phyloP scores from a whole-genome alignment of 1,140 invertebrate species.

The Himalopsyche phryganea region DNA sequence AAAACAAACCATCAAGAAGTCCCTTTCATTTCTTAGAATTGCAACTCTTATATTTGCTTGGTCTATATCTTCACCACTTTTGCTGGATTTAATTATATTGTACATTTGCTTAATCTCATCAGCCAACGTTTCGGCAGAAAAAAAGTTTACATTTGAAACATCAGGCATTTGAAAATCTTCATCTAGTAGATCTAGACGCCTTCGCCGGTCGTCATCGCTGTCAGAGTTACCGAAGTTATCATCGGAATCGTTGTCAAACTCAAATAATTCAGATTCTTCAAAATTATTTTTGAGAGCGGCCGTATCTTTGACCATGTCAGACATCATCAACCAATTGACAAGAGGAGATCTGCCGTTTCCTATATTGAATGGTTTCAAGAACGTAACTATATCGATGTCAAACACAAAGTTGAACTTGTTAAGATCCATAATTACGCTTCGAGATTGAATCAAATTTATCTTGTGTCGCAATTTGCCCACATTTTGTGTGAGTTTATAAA shows the following conservation, averaged over 20 bases:
- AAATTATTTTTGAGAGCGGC: background rate
- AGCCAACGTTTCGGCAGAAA: background rate
- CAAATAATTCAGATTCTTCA: background rate
- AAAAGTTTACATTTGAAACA: too few species aligned
- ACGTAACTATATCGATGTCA: background rate
- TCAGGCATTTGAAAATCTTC: background rate
- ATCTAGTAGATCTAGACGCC: background rate
- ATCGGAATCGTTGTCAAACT: background rate
- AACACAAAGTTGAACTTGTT: background rate
- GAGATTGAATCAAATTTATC: conserved; percentile 7
- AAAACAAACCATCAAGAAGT: too few species aligned
- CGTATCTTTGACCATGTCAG: conserved; percentile 25
- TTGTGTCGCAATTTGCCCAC: background rate
- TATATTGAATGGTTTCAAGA: conserved; percentile 1
- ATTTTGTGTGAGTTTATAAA: background rate
- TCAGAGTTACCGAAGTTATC: background rate
- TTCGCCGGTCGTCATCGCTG: background rate
- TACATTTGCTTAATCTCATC: background rate
- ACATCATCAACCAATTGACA: conserved; percentile 16
- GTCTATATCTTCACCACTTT: background rate
- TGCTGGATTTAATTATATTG: background rate
- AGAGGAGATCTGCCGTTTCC: background rate
- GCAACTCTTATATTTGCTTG: too few species aligned
- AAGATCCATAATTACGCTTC: background rate
- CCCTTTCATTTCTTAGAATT: too few species aligned